Evolutionary conservation across 2,888 invertebrate species (phyloP).

Genomic region (Bombylius major): DNA sequence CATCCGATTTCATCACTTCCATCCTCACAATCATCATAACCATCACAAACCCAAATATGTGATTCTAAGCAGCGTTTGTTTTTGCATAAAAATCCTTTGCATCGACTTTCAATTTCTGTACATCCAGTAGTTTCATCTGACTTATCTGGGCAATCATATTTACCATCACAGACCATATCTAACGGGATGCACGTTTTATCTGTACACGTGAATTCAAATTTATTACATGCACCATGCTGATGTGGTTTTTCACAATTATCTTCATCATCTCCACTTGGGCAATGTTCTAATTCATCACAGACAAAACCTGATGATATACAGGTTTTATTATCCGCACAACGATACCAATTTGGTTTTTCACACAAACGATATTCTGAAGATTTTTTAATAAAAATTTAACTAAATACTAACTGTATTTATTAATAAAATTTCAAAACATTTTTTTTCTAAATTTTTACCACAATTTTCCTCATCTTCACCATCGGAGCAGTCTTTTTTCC

Average conservation of each 20-base stretch:
- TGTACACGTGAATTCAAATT: constrained; percentile 28
- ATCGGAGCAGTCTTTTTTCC: constrained; percentile 28
- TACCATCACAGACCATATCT: constrained; percentile 55
- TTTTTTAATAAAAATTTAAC: neutral
- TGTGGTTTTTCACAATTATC: constrained; percentile 20
- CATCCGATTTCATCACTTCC: constrained; percentile 43
- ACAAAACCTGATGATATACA: constrained; percentile 60
- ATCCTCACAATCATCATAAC: constrained; percentile 44
- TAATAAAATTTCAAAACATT: no score
- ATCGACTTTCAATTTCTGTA: constrained; percentile 33
- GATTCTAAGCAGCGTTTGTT: constrained; percentile 42
- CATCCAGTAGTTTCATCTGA: constrained; percentile 50
- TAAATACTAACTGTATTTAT: no score
- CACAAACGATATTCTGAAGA: constrained; percentile 26
- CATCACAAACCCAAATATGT: constrained; percentile 42
- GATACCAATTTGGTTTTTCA: constrained; percentile 31
- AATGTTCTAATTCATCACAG: constrained; percentile 58
- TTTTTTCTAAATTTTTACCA: constrained; percentile 20
- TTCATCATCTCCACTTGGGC: constrained; percentile 55
- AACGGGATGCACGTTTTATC: constrained; percentile 50
- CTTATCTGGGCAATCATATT: constrained; percentile 57
- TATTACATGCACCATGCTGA: constrained; percentile 21
- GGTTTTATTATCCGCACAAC: constrained; percentile 36
- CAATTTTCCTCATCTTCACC: constrained; percentile 32
- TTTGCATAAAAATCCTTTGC: constrained; percentile 50